Evolutionary conservation across 2,113 vertebrate species (phyloP).

Genomic region (Hippoglossus stenolepis): DNA sequence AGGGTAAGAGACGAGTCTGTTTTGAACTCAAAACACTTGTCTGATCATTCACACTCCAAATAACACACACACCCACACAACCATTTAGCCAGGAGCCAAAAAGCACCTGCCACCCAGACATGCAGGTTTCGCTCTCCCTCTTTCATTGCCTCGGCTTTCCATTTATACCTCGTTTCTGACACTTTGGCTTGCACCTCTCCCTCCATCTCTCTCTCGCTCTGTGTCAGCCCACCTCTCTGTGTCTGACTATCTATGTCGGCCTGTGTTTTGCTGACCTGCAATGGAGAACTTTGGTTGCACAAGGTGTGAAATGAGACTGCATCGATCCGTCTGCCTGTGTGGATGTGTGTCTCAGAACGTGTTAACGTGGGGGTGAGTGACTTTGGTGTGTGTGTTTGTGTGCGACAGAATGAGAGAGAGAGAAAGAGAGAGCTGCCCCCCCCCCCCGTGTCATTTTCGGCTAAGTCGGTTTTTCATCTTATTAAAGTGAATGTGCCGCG

Average conservation of each 20-base stretch:
- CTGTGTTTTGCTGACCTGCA: conserved; percentile 48
- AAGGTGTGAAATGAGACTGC: conserved; percentile 74
- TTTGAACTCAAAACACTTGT: conserved; percentile 34
- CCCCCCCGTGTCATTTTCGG: conserved; percentile 22
- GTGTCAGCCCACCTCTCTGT: background rate
- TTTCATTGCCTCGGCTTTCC: conserved; percentile 18
- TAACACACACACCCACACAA: conserved; percentile 2
- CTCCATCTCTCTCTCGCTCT: background rate
- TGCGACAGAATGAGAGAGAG: background rate
- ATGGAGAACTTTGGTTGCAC: conserved; percentile 62
- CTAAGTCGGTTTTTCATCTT: conserved; percentile 6
- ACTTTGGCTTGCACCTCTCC: conserved; percentile 8
- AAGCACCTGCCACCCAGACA: conserved; percentile 9
- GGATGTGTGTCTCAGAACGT: conserved; percentile 24
- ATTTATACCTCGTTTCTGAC: conserved; percentile 34
- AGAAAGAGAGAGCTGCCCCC: background rate
- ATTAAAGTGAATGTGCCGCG: background rate
- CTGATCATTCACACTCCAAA: conserved; percentile 20
- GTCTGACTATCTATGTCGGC: conserved; percentile 33
- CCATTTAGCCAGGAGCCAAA: conserved; percentile 21
- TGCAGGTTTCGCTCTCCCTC: conserved; percentile 8
- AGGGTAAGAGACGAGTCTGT: background rate
- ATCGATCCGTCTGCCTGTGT: conserved; percentile 68
- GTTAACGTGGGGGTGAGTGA: too few relatives aligned
- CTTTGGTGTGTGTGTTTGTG: background rate